Percentiles rank a stretch among this genome's conserved stretches.
Conservation (phyloP, 2,113 vertebrate genomes). For the Grantiella picta region DNA sequence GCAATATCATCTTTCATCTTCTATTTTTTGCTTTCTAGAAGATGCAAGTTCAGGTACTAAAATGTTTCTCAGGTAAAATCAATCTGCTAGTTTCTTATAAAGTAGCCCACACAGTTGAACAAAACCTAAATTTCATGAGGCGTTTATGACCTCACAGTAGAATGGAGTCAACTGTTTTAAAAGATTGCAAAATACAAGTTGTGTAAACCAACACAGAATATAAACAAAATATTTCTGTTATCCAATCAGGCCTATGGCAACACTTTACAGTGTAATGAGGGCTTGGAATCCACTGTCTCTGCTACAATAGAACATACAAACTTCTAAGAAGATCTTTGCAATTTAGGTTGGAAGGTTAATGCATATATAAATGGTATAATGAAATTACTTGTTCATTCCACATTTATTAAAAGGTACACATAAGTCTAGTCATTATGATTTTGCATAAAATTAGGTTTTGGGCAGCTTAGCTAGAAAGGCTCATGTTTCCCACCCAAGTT, state of each 20-base stretch:
- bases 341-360: neutral
- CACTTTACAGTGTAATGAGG: neutral
- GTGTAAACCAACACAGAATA: neutral
- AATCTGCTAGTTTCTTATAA: neutral
- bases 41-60: neutral
- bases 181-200: neutral
- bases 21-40: conserved; percentile 26
- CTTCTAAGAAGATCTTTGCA: neutral
- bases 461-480: neutral
- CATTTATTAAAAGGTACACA: neutral
- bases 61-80: conserved; percentile 14
- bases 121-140: neutral
- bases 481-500: neutral
- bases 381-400: neutral
- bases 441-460: neutral
- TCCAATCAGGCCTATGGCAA: neutral
- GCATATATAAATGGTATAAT: neutral
- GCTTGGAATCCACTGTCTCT: neutral
- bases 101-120: neutral
- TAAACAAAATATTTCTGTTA: neutral
- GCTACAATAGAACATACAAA: neutral
- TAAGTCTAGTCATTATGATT: neutral
- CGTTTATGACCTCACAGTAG: neutral
- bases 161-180: neutral
- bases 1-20: neutral